These are phyloP conservation scores for Drosophila quadrilineata DNA, from an alignment of 1,140 invertebrate genomes.

Conservation along the genomic window DNA sequence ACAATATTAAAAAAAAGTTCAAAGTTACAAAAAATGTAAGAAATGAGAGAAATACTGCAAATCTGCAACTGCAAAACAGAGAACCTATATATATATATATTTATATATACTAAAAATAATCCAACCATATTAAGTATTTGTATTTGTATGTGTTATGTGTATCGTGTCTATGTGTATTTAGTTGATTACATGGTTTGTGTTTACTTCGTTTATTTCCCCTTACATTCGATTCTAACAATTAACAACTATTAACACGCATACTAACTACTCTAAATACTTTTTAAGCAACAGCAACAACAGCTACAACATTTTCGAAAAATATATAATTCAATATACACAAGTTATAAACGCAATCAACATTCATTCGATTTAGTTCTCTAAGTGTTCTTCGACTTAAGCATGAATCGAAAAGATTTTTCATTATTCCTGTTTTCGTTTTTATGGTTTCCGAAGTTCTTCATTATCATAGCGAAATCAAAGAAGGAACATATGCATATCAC, in stretches of 20 bases:
- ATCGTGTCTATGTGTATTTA: conserved; percentile 81
- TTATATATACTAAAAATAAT: conserved; percentile 61
- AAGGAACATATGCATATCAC: too few relatives aligned
- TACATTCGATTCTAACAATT: too few relatives aligned
- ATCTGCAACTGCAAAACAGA: conserved; percentile 37
- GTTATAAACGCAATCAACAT: neutral
- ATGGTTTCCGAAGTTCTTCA: too few relatives aligned
- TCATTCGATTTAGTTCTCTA: neutral
- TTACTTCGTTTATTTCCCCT: too few relatives aligned
- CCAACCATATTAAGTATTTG: conserved; percentile 56
- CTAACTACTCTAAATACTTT: conserved; percentile 39
- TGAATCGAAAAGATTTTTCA: conserved; percentile 1
- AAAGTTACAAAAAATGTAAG: conserved; percentile 1
- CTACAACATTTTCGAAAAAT: conserved; percentile 15
- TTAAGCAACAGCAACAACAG: conserved; percentile 13
- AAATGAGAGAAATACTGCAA: conserved; percentile 12
- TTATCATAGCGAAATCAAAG: too few relatives aligned
- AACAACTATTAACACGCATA: conserved; percentile 71
- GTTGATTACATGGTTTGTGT: conserved; percentile 64
- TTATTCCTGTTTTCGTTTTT: conserved; percentile 33
- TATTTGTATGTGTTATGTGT: conserved; percentile 74
- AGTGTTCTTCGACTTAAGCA: too few relatives aligned
- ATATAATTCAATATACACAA: neutral
- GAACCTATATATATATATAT: too few relatives aligned
- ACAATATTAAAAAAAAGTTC: too few relatives aligned